These are phyloP conservation scores for Strigamia transsilvanica DNA, from an alignment of 2,888 invertebrate species.

Conservation along the genomic window DNA sequence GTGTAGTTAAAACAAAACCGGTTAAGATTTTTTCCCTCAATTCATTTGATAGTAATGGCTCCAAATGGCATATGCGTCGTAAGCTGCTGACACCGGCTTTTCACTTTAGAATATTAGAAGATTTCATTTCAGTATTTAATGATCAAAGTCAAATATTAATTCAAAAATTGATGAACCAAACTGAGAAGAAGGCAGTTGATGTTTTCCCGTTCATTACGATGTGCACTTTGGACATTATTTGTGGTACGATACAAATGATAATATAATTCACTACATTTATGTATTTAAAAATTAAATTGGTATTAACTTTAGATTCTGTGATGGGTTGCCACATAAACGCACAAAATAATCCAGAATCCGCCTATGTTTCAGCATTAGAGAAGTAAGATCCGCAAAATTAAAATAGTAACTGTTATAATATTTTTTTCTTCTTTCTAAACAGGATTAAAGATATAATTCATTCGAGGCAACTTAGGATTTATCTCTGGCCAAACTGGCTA, in stretches of 20 bases:
- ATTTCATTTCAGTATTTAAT: slow-evolving; percentile 67
- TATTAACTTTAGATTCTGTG: slow-evolving; percentile 59
- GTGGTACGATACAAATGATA: slow-evolving; percentile 62
- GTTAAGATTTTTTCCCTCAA: background rate
- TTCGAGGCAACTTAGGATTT: slow-evolving; percentile 69
- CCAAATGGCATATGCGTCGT: slow-evolving; percentile 65
- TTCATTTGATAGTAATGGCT: slow-evolving; percentile 61
- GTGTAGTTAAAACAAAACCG: background rate
- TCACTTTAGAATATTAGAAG: slow-evolving; percentile 67
- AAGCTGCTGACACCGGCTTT: slow-evolving; percentile 67
- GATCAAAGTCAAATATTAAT: slow-evolving; percentile 64
- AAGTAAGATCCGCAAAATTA: slow-evolving; percentile 53
- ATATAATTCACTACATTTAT: background rate
- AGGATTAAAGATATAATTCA: slow-evolving; percentile 67
- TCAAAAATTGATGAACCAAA: slow-evolving; percentile 59
- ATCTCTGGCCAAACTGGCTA: slow-evolving; percentile 69
- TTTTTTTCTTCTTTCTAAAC: background rate
- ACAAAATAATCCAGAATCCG: slow-evolving; percentile 63
- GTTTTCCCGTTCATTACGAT: slow-evolving; percentile 65
- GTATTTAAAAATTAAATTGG: background rate
- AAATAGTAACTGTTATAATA: background rate
- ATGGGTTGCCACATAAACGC: slow-evolving; percentile 66
- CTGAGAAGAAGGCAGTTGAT: slow-evolving; percentile 62
- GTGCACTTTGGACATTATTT: slow-evolving; percentile 69
- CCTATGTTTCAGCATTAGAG: slow-evolving; percentile 65